Conservation (phyloP, 2,888 invertebrate species). For the Chrysolina haemoptera region DNA sequence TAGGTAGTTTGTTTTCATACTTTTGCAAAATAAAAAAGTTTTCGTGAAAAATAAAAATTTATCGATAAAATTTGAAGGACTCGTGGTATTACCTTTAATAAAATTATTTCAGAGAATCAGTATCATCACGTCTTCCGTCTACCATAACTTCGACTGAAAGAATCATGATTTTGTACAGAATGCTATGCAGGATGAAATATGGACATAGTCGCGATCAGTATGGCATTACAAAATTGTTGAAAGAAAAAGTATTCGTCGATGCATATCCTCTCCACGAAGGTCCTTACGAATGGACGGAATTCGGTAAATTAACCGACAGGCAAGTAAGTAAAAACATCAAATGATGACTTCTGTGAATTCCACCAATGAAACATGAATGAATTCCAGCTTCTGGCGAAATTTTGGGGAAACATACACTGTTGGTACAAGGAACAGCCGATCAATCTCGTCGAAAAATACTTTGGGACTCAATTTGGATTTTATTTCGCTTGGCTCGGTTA, state of each 20-base stretch:
- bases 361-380: background rate
- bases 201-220: slow-evolving; percentile 56
- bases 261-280: slow-evolving; percentile 67
- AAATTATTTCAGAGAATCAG: slow-evolving; percentile 45
- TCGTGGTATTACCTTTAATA: too few relatives aligned
- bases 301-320: slow-evolving; percentile 63
- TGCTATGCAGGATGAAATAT: slow-evolving; percentile 59
- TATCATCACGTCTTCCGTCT: slow-evolving; percentile 48
- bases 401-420: slow-evolving; percentile 74
- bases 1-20: too few relatives aligned
- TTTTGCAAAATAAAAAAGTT: too few relatives aligned
- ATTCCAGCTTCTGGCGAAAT: slow-evolving; percentile 71
- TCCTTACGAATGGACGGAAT: slow-evolving; percentile 59
- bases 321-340: slow-evolving; percentile 65
- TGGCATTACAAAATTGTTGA: slow-evolving; percentile 60
- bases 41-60: too few relatives aligned
- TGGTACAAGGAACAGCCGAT: slow-evolving; percentile 76
- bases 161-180: slow-evolving; percentile 61
- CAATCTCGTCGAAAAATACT: slow-evolving; percentile 73
- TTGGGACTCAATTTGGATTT: slow-evolving; percentile 73
- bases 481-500: slow-evolving; percentile 75
- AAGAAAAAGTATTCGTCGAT: slow-evolving; percentile 57
- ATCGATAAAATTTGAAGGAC: too few relatives aligned
- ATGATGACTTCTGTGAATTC: background rate
- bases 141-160: slow-evolving; percentile 62